Base-by-base conservation (phyloP, 2,113 vertebrate genomes). In the Vulpes lagopus region DNA sequence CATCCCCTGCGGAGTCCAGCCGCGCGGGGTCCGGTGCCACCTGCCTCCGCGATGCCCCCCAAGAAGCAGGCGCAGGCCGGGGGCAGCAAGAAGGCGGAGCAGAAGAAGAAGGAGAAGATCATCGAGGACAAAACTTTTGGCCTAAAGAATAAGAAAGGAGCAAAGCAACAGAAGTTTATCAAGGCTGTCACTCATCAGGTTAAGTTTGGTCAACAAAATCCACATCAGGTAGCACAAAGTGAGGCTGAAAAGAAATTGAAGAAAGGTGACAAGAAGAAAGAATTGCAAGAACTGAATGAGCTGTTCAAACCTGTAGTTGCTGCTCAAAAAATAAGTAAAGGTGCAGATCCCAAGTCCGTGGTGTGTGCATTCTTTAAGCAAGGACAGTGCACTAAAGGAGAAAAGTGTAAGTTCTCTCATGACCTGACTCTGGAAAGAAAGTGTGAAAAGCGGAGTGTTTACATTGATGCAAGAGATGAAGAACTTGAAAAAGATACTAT, bases 341-440 rank as follows among this genome's bases (percentile, higher is more conserved):
- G 99, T 89, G 99, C 99, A 71, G 99, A 99, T 98, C 99, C 99
- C 14, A 99, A 99, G 97, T 99, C 99, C 0, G 99, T 99, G 94
- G 99, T 99, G 43, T 99, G 99, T 98, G 99, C 99, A 12, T 99
- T 99, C 99, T 99, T 99, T 96, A 99, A 99, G 98, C 99, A 99
- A 99, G 99, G 99, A 15, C 99, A 99, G 32, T 99, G 99, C 95
- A 99, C 99, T 51, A 99, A 99, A 98, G 99, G 99, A 20, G 99
- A 99, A 98, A 99, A 99, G 97, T 99, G 99, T 98, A 99, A 99
- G 98, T 99, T 99, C 98, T 99, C 99, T 98, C 99, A 99, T 94
- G 99, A 99, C 96, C 97, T 99, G 92, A 98, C 99, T 8, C 98
- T 99, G 99, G 99, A 99, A 98, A 99, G 99, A 93, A 99, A 99